Evolutionary conservation across 2,797 vertebrate species (phyloP), one percentile per base, ranked within the genome.

Genomic region (Agapornis canus): DNA sequence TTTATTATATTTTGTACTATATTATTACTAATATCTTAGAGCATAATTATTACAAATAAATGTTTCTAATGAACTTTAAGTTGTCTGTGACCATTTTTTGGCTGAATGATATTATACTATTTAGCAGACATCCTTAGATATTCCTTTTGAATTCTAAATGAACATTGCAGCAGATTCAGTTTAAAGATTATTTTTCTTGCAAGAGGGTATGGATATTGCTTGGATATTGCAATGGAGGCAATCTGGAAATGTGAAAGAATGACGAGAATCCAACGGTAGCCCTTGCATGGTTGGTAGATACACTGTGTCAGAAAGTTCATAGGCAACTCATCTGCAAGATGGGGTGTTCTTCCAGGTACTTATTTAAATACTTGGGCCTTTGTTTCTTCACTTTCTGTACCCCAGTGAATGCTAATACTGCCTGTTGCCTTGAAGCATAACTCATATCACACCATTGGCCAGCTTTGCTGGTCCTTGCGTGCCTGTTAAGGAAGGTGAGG

Each of bases 361-460:
- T 6, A 37, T 47, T 79, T 17, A 35, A 31, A 39, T 6, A 3
- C 11, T 1, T 54, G 22, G 8, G 23, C 9, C 15, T 26, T 59
- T 69, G 4, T 22, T 90, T 75, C 29, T 11, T 1, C n/a, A 56
- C n/a, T 13, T 47, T 15, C 19, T 2, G 4, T 12, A 11, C 16
- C 48, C 37, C 2, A 3, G 11, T 6, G 32, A 32, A 16, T 31
- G 57, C 9, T 52, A 20, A 16, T 48, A 11, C 20, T 14, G 3
- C 14, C 49, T 59, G n/a, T 16, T 43, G 11, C 25, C 23, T 8
- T 42, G 56, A 21, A 77, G 83, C 15, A 2, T 17, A 23, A 1
- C 7, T n/a, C 1, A 0, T 23, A 25, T 15, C 26, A 6, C 6
- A 4, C 22, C 0, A 0, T 2, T 13, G 68, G 54, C 29, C 32